Base-by-base conservation (phyloP, 2,888 invertebrate genomes). In the Lamellibrachia satsuma region DNA sequence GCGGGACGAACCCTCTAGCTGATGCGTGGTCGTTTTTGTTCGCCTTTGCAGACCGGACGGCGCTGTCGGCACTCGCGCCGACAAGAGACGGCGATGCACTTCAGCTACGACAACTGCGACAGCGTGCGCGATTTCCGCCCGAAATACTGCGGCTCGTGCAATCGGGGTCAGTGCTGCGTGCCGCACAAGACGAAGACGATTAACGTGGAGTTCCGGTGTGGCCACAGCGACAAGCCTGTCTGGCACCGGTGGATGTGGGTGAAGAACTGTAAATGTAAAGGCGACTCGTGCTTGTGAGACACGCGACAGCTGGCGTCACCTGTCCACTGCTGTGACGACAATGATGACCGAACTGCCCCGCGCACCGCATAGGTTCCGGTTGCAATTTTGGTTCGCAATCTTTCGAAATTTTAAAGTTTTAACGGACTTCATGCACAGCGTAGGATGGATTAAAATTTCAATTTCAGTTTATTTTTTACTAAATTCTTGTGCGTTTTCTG, bases 131-230 rank as follows among this genome's bases (percentile, higher is more conserved):
- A 97, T 90, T 97, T 97, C 96, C 97, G 97, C 90, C 97, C 98
- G 7, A 97, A 97, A 95, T 97, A 97, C 95, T 98, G 98, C 95
- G 97, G 97, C 93, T 97, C 97, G 94, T 98, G 98, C 96, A 95
- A 95, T 92, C 96, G 96, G 90, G 55, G 91, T 11, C 97, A 97
- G 94, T 97, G 97, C 95, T 98, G 98, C 96, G 97, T 97, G 94
- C 98, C 98, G 90, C 97, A 97, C 93, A 97, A 97, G 93, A 97
- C 97, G 95, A 97, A 95, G 90, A 96, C 95, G 93, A 91, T 93
- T 93, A 92, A 92, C n/a, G 92, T 96, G 0, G 95, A 95, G 92
- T 95, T 96, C 93, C 93, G 95, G 91, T 96, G 96, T 93, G 93
- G 90, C 4, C 93, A 91, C 22, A 52, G 27, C 52, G 91, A 39